Percentiles rank a stretch among this genome's conserved stretches.
These are phyloP conservation scores for Actinopyga echinites DNA, from an alignment of 53 echinoderm and acorn worm species.

Conservation along the genomic window DNA sequence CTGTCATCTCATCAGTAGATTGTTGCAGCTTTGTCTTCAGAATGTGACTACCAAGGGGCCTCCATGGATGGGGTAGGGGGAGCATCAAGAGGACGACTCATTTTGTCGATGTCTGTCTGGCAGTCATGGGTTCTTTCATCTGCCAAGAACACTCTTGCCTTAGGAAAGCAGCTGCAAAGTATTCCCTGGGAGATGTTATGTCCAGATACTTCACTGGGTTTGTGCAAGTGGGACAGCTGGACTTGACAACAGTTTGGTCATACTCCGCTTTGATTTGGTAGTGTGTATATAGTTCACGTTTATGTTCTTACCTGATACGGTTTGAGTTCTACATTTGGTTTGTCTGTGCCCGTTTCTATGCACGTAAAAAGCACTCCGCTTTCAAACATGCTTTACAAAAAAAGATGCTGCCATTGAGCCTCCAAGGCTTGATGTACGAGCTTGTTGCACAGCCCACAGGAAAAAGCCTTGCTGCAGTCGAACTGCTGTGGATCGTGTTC, in stretches of 20 bases:
- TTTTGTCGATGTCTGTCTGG: conserved; percentile 2
- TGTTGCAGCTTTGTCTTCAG: conserved; percentile 47
- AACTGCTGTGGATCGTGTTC: neutral
- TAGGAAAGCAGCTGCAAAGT: conserved; percentile 34
- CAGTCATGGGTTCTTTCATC: neutral
- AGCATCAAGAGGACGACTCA: conserved; percentile 33
- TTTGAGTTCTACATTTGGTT: too few species aligned
- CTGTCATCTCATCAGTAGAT: conserved; percentile 30
- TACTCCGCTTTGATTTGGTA: too few species aligned
- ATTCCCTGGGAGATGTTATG: conserved; percentile 1
- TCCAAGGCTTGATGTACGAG: neutral
- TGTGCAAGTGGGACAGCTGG: neutral
- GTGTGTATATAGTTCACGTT: too few species aligned
- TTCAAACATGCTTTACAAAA: neutral
- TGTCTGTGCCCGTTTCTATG: too few species aligned
- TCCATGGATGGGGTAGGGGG: conserved; percentile 46
- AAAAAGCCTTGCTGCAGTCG: neutral
- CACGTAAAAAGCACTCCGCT: neutral
- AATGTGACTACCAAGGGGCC: conserved; percentile 45
- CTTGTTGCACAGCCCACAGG: neutral
- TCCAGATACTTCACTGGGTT: neutral
- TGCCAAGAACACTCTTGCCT: neutral
- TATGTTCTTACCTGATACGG: too few species aligned
- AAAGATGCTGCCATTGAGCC: neutral
- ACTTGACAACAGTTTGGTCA: neutral